Evolutionary conservation across 2,797 vertebrate species (phyloP).

Genomic region (Manis crassicaudata): DNA sequence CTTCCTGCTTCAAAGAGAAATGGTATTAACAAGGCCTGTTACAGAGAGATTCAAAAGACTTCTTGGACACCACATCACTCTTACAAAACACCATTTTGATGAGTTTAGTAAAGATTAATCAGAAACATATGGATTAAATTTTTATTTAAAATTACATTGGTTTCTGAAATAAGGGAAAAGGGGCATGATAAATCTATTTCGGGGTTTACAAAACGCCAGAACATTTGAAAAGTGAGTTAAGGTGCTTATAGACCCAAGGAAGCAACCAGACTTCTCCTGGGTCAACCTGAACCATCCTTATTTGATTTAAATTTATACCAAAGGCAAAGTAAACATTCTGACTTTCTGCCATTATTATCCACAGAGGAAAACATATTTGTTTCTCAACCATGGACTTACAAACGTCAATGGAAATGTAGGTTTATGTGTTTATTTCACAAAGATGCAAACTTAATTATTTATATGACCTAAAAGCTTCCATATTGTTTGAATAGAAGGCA

Average conservation of each 20-base stretch:
- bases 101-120: constrained; percentile 75
- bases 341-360: constrained; percentile 25
- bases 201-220: constrained; percentile 30
- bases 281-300: background rate
- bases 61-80: constrained; percentile 70
- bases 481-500: constrained; percentile 20
- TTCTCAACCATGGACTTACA: background rate
- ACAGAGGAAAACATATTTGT: background rate
- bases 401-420: background rate
- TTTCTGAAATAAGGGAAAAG: constrained; percentile 55
- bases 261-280: background rate
- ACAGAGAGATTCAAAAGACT: constrained; percentile 59
- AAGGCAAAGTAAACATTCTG: constrained; percentile 48
- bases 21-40: constrained; percentile 71
- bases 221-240: background rate
- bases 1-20: constrained; percentile 79
- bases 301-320: constrained; percentile 59
- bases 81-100: constrained; percentile 78
- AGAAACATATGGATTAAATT: constrained; percentile 74
- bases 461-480: background rate
- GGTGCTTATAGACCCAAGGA: background rate
- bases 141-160: constrained; percentile 67
- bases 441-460: constrained; percentile 49
- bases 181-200: background rate
- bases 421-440: background rate